Evolutionary conservation across 2,888 invertebrate species (phyloP).

Genomic region (Hirtodrosophila alboralis): DNA sequence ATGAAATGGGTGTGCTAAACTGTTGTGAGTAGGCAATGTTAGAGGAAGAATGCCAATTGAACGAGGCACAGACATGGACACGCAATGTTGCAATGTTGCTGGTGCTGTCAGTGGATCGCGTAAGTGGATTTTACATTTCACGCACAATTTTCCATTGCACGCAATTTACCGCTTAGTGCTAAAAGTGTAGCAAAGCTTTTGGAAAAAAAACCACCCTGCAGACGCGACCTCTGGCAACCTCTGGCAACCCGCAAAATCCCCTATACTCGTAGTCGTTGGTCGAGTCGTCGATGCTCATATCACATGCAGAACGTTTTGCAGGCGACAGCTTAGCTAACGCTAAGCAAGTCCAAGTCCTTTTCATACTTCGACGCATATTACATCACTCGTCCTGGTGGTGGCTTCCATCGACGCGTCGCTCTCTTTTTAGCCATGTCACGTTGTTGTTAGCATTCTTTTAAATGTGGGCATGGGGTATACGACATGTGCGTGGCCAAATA

Average conservation of each 20-base stretch:
- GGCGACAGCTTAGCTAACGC: constrained; percentile 71
- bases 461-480: constrained; percentile 23
- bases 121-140: constrained; percentile 79
- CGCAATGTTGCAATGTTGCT: constrained; percentile 58
- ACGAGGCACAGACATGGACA: constrained; percentile 45
- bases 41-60: constrained; percentile 28
- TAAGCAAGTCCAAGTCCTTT: constrained; percentile 63
- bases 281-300: constrained; percentile 57
- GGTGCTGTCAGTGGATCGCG: constrained; percentile 21
- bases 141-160: constrained; percentile 81
- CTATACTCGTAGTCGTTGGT: not conserved
- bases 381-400: constrained; percentile 54
- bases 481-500: constrained; percentile 76
- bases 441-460: constrained; percentile 68
- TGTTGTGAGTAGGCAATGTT: constrained; percentile 48
- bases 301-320: constrained; percentile 69
- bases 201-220: constrained; percentile 8
- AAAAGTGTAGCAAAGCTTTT: constrained; percentile 33
- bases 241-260: no score
- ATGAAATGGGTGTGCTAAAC: constrained; percentile 43
- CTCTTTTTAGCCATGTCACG: constrained; percentile 70
- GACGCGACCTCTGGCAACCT: no score
- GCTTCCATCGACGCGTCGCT: constrained; percentile 16
- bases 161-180: constrained; percentile 75
- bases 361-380: constrained; percentile 65